Conservation (phyloP, 2,797 vertebrate species). For the Muscicapa striata region DNA sequence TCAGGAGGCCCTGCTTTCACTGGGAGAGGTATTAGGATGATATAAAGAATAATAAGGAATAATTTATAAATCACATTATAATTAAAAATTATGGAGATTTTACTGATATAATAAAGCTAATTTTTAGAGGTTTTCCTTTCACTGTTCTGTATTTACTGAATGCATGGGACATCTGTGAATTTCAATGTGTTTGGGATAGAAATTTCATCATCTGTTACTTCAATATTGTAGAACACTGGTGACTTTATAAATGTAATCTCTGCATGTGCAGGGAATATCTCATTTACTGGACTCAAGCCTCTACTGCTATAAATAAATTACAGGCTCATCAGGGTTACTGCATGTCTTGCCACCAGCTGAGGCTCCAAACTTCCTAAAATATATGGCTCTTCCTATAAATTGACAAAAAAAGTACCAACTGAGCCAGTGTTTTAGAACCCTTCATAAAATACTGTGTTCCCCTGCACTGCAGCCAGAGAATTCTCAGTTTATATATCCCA, state of each 20-base stretch:
- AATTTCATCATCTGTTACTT: constrained; percentile 44
- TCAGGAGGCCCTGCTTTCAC: background rate
- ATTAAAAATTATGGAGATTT: background rate
- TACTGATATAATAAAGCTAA: background rate
- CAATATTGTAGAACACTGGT: background rate
- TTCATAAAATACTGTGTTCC: background rate
- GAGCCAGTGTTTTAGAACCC: background rate
- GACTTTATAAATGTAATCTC: background rate
- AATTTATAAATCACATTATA: background rate
- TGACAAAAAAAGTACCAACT: background rate
- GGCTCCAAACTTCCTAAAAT: constrained; percentile 19
- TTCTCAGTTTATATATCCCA: background rate
- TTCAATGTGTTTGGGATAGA: constrained; percentile 4
- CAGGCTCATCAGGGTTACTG: constrained; percentile 32
- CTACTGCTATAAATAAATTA: constrained; percentile 4
- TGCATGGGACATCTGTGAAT: background rate
- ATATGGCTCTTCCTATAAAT: background rate
- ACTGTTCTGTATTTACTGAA: background rate
- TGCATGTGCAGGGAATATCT: constrained; percentile 22
- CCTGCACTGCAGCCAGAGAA: background rate
- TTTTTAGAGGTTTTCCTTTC: background rate
- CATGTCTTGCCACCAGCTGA: background rate
- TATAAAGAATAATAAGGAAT: background rate
- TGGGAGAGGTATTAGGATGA: background rate
- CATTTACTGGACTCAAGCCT: background rate